phyloP scores from a whole-genome alignment of 1,140 invertebrate genomes.

The Sitophilus oryzae region DNA sequence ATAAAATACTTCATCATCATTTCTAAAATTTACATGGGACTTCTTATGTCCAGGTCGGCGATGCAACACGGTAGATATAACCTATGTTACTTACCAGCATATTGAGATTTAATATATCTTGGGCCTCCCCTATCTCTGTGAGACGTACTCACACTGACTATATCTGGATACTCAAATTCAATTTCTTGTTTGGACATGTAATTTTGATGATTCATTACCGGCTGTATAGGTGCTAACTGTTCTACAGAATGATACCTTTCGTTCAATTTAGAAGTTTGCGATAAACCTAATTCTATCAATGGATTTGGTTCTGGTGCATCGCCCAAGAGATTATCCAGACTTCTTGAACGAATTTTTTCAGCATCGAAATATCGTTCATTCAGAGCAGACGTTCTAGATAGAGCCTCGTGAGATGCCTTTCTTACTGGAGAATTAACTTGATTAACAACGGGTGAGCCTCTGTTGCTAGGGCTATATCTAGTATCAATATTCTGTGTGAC shows the following conservation, averaged over 20 bases:
- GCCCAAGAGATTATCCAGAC: conserved; percentile 71
- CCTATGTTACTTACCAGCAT: conserved; percentile 59
- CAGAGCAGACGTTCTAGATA: conserved; percentile 77
- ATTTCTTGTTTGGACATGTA: conserved; percentile 56
- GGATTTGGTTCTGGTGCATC: conserved; percentile 52
- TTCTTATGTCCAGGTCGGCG: too few relatives aligned
- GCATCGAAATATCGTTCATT: conserved; percentile 84
- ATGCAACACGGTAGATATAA: too few relatives aligned
- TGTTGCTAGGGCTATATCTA: conserved; percentile 21
- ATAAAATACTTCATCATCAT: not conserved
- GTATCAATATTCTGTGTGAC: conserved; percentile 11
- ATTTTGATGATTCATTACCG: conserved; percentile 47
- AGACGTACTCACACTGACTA: conserved; percentile 55
- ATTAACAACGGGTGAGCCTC: conserved; percentile 33
- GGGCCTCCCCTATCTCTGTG: conserved; percentile 60
- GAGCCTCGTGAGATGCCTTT: conserved; percentile 66
- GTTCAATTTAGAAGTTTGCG: conserved; percentile 73
- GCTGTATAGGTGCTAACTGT: conserved; percentile 53
- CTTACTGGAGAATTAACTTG: conserved; percentile 44
- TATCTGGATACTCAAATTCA: conserved; percentile 63
- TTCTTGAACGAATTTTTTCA: conserved; percentile 72
- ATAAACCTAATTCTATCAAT: conserved; percentile 67
- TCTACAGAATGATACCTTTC: conserved; percentile 82
- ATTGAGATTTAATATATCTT: conserved; percentile 79
- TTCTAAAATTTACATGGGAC: too few relatives aligned